Conservation (phyloP, 1,140 invertebrate species). For the Drosophila dunni region DNA sequence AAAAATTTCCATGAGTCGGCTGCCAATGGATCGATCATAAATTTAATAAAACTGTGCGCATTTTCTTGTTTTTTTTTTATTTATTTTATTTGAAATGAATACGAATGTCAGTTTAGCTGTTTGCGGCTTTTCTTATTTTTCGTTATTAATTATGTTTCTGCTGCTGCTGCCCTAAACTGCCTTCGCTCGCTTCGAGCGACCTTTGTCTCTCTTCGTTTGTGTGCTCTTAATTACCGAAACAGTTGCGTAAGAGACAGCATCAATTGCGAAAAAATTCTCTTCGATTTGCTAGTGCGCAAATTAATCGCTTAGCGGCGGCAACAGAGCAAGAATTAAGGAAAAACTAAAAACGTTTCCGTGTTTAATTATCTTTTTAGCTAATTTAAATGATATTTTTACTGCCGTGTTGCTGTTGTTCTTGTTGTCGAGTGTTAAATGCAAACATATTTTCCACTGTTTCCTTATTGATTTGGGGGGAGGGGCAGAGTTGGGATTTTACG, state of each 20-base stretch:
- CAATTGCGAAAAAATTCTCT: slow-evolving; percentile 17
- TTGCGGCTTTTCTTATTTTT: slow-evolving; percentile 59
- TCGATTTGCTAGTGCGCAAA: slow-evolving; percentile 19
- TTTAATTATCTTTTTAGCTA: slow-evolving; percentile 44
- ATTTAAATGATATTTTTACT: slow-evolving; percentile 56
- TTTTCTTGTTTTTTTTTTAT: slow-evolving; percentile 60
- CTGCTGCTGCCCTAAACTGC: slow-evolving; percentile 23
- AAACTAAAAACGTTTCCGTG: slow-evolving; percentile 34
- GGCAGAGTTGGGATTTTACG: slow-evolving; percentile 22
- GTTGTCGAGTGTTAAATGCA: slow-evolving; percentile 60
- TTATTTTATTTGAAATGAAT: slow-evolving; percentile 83
- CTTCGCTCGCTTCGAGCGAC: slow-evolving; percentile 17
- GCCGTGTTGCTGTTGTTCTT: slow-evolving; percentile 51
- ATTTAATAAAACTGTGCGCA: slow-evolving; percentile 46
- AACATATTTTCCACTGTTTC: slow-evolving; percentile 48
- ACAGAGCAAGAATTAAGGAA: slow-evolving; percentile 27
- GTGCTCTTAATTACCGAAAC: slow-evolving; percentile 13
- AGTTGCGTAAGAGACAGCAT: slow-evolving; percentile 14
- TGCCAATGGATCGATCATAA: slow-evolving; percentile 32
- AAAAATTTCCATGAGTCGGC: slow-evolving; percentile 14
- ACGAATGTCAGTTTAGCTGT: slow-evolving; percentile 79
- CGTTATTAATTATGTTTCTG: slow-evolving; percentile 53
- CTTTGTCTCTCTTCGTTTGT: slow-evolving; percentile 13
- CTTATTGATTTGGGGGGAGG: slow-evolving; percentile 17
- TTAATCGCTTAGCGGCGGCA: slow-evolving; percentile 5